Evolutionary conservation across 1,140 invertebrate genomes (phyloP).

Genomic region (Proales similis): DNA sequence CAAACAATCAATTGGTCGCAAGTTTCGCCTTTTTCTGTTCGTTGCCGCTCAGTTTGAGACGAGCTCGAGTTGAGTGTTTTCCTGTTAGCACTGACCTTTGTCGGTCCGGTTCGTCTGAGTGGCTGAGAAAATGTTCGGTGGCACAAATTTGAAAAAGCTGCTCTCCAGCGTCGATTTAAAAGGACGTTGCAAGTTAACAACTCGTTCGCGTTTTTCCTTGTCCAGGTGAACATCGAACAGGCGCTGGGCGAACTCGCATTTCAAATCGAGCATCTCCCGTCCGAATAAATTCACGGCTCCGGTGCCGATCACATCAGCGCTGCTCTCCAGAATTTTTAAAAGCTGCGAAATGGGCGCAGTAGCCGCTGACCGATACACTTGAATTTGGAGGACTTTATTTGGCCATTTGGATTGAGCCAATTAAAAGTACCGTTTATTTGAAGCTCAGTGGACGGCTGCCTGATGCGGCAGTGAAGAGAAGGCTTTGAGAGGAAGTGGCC

Average conservation of each 20-base stretch:
- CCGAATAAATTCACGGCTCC: not conserved
- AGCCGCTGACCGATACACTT: no score
- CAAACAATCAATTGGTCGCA: not conserved
- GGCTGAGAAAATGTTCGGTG: no score
- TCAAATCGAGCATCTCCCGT: not conserved
- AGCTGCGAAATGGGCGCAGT: not conserved
- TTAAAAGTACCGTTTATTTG: constrained; percentile 27
- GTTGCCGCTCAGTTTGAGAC: not conserved
- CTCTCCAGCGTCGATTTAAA: constrained; percentile 5
- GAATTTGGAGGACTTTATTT: not conserved
- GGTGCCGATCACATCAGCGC: constrained; percentile 3
- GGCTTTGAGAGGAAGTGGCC: no score
- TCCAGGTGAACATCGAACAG: constrained; percentile 6
- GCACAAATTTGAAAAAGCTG: constrained; percentile 19
- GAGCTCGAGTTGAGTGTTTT: no score
- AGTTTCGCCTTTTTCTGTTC: not conserved
- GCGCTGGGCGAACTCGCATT: constrained; percentile 12
- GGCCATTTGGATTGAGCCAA: not conserved
- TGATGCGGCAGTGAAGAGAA: not conserved
- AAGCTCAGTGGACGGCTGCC: not conserved
- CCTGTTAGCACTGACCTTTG: no score
- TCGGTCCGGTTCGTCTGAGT: no score
- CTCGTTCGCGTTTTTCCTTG: not conserved
- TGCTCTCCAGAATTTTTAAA: not conserved
- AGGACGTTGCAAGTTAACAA: not conserved